These are phyloP conservation scores for Dasyprocta punctata DNA, from an alignment of 2,113 vertebrate species.

Conservation along the genomic window DNA sequence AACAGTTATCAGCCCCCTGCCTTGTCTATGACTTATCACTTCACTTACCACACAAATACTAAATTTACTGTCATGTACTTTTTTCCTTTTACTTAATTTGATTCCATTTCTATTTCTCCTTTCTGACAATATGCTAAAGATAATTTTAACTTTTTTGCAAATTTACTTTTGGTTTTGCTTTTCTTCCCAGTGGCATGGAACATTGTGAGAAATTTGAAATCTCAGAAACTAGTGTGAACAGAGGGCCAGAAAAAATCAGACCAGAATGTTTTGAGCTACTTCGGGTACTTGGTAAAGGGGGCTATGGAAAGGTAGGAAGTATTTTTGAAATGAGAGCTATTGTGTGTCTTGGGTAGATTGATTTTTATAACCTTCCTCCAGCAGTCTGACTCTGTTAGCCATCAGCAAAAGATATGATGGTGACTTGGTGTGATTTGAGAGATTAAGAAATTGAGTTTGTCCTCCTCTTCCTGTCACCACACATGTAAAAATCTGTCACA, in stretches of 20 bases:
- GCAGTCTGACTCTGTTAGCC: neutral
- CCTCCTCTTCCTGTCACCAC: neutral
- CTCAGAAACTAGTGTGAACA: constrained; percentile 98
- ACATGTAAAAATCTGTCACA: neutral
- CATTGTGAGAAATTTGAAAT: constrained; percentile 99
- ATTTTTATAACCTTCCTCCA: constrained; percentile 5
- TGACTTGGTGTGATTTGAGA: constrained; percentile 9
- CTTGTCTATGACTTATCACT: neutral
- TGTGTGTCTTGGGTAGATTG: constrained; percentile 54
- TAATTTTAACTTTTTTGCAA: constrained; percentile 67
- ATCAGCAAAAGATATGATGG: neutral
- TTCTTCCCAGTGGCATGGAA: constrained; percentile 93
- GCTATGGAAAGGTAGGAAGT: constrained; percentile 96
- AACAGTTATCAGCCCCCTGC: neutral
- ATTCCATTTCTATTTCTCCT: constrained; percentile 57
- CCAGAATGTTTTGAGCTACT: constrained; percentile 98
- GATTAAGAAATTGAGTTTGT: constrained; percentile 9
- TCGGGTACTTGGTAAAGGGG: constrained; percentile 97
- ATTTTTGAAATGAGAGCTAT: constrained; percentile 57
- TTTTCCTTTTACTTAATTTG: constrained; percentile 44
- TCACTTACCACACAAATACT: constrained; percentile 20
- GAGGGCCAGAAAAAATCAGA: constrained; percentile 97
- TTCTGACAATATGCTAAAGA: constrained; percentile 66
- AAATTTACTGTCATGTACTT: constrained; percentile 27
- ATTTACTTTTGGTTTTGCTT: constrained; percentile 77